phyloP scores from a whole-genome alignment of 2,797 vertebrate genomes.

The Channa striata region DNA sequence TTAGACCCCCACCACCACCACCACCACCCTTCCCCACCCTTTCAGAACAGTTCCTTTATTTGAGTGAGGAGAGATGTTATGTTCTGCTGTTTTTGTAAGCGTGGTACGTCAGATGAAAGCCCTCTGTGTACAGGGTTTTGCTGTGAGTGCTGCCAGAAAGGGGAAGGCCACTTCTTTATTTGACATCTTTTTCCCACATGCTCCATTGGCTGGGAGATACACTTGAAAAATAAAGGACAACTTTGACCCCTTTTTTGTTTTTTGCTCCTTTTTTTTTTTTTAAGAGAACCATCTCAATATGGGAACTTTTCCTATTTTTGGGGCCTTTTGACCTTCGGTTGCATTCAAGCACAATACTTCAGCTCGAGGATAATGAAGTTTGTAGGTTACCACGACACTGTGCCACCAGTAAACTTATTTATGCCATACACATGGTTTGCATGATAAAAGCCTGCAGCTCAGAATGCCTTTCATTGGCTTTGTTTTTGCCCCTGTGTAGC shows the following conservation, averaged over 20 bases:
- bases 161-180: constrained; percentile 78
- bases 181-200: constrained; percentile 87
- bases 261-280: constrained; percentile 1
- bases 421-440: constrained; percentile 58
- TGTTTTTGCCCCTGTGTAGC: constrained; percentile 43
- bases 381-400: constrained; percentile 51
- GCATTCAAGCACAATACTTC: constrained; percentile 60
- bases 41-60: constrained; percentile 80
- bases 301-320: constrained; percentile 73
- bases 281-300: constrained; percentile 68
- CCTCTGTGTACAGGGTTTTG: constrained; percentile 73
- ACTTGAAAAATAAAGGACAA: constrained; percentile 81
- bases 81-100: constrained; percentile 86
- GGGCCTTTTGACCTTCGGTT: constrained; percentile 66
- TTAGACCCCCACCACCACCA: background rate
- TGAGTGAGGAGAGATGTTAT: constrained; percentile 78
- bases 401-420: constrained; percentile 59
- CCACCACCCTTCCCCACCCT: constrained; percentile 58
- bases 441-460: constrained; percentile 68
- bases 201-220: constrained; percentile 81
- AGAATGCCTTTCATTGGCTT: constrained; percentile 55
- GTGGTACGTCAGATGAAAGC: constrained; percentile 84
- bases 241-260: constrained; percentile 55
- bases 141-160: constrained; percentile 74
- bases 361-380: constrained; percentile 53